Percentiles rank a stretch among this genome's conserved stretches.
Conservation (phyloP, 1,140 invertebrate genomes). For the Pomacea maculata region DNA sequence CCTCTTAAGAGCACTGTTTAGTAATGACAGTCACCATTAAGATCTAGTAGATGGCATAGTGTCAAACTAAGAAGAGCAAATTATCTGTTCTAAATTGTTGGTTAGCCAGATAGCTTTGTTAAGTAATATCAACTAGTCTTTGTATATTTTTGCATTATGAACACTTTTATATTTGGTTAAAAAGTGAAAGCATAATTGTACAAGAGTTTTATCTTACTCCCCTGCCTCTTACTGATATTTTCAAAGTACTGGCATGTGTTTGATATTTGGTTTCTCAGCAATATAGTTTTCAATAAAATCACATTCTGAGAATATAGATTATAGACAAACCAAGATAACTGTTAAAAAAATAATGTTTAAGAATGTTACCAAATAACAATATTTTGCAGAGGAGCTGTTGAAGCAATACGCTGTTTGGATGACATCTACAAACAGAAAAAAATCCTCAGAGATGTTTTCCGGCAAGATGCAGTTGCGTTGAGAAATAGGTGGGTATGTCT, state of each 20-base stretch:
- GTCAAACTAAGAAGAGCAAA: too few relatives aligned
- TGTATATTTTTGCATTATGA: too few relatives aligned
- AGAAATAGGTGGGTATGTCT: slow-evolving; percentile 53
- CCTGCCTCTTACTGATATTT: not conserved
- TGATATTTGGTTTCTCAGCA: not conserved
- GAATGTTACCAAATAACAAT: slow-evolving; percentile 1
- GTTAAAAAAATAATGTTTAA: not conserved
- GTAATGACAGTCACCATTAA: too few relatives aligned
- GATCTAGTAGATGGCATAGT: too few relatives aligned
- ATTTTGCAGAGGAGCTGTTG: slow-evolving; percentile 55
- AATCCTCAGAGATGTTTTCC: slow-evolving; percentile 62
- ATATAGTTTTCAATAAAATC: not conserved
- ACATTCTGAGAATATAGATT: not conserved
- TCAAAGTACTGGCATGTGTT: not conserved
- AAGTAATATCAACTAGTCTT: too few relatives aligned
- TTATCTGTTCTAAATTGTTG: too few relatives aligned
- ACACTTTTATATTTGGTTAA: too few relatives aligned
- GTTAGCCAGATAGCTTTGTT: too few relatives aligned
- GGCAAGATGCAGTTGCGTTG: slow-evolving; percentile 60
- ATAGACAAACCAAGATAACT: not conserved
- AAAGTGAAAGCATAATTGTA: not conserved
- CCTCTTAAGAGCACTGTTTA: too few relatives aligned
- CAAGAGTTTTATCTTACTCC: not conserved
- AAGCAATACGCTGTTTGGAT: slow-evolving; percentile 60
- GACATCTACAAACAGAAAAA: slow-evolving; percentile 60